These are phyloP conservation scores for Erpornis zantholeuca DNA, from an alignment of 2,113 vertebrate genomes.

Conservation along the genomic window DNA sequence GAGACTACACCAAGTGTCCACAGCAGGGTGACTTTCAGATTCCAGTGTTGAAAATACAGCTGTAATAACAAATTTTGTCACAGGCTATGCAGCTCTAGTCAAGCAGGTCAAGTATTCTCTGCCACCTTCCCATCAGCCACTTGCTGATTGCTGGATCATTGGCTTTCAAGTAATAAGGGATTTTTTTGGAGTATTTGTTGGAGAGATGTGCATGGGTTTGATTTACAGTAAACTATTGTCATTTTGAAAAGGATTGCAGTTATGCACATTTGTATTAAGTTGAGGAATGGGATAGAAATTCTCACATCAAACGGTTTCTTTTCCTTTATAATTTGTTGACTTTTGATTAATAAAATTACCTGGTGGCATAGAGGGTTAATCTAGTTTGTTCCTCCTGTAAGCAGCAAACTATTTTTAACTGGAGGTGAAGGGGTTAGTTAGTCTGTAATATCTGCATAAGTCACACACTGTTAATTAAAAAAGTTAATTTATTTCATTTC, in stretches of 20 bases:
- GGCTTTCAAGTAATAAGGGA: not conserved
- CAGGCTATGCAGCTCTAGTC: not conserved
- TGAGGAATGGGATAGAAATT: not conserved
- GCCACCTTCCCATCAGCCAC: not conserved
- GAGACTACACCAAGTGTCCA: not conserved
- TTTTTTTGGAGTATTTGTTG: not conserved
- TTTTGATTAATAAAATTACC: not conserved
- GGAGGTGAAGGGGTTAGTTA: not conserved
- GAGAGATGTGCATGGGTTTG: not conserved
- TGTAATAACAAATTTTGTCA: not conserved
- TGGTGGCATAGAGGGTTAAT: not conserved
- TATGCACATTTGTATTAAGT: not conserved
- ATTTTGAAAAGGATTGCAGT: not conserved
- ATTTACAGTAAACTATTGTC: not conserved
- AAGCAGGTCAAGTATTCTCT: not conserved
- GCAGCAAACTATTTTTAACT: not conserved
- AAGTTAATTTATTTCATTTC: conserved; percentile 23
- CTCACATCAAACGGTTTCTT: rapidly evolving
- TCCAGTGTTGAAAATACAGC: not conserved
- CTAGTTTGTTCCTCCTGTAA: not conserved
- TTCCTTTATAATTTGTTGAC: not conserved
- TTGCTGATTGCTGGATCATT: not conserved
- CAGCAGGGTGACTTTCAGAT: not conserved
- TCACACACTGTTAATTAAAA: not conserved
- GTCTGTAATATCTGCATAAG: not conserved